A percentile compares a stretch with the other conserved stretches of the same genome.
These are phyloP conservation scores for Oenanthe melanoleuca DNA, from an alignment of 2,113 vertebrate genomes.

Conservation along the genomic window DNA sequence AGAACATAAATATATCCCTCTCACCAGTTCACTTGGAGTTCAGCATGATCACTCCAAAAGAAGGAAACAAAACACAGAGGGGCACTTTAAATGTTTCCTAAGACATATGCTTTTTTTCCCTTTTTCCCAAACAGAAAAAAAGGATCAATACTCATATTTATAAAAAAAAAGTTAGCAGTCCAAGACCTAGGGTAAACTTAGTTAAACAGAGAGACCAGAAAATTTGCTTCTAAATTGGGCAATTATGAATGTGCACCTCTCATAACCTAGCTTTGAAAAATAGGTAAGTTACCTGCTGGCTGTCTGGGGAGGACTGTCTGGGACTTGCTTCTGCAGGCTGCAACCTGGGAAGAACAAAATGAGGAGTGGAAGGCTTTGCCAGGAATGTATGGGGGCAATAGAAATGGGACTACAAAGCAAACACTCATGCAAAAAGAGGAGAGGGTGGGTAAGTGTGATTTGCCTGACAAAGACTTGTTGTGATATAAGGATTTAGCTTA, in stretches of 20 bases:
- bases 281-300: background rate
- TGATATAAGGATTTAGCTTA: background rate
- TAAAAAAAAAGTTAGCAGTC: background rate
- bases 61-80: background rate
- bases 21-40: background rate
- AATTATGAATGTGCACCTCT: background rate
- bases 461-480: background rate
- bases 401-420: background rate
- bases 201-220: background rate
- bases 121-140: background rate
- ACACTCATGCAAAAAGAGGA: background rate
- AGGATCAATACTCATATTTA: background rate
- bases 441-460: background rate
- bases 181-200: background rate
- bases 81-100: background rate
- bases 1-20: background rate
- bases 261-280: background rate
- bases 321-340: background rate
- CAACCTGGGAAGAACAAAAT: background rate
- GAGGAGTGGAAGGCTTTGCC: background rate
- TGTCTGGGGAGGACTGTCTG: background rate
- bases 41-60: background rate
- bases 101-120: accelerated
- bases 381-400: background rate
- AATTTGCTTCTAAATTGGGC: background rate